These are phyloP conservation scores for Hippopotamus amphibius DNA, from an alignment of 2,113 vertebrate species.

Conservation along the genomic window DNA sequence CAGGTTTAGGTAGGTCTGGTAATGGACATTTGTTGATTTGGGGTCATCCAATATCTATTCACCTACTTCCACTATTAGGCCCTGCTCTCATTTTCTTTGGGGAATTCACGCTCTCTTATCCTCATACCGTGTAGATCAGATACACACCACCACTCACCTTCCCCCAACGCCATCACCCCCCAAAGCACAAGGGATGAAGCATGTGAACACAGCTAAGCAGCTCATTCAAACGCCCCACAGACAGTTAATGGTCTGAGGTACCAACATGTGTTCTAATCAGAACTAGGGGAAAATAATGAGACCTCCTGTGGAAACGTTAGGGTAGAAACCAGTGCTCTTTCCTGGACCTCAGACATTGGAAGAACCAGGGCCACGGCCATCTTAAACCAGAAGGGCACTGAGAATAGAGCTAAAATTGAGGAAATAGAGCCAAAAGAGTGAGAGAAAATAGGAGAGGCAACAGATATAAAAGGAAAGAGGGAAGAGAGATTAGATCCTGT, in stretches of 20 bases:
- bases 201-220: background rate
- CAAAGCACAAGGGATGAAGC: background rate
- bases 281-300: background rate
- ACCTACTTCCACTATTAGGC: background rate
- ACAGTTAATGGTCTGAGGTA: background rate
- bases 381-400: background rate
- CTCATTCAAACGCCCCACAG: background rate
- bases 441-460: background rate
- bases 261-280: background rate
- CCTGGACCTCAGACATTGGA: background rate
- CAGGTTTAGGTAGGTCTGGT: background rate
- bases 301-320: background rate
- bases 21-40: background rate
- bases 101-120: background rate
- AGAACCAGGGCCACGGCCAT: background rate
- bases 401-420: background rate
- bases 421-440: background rate
- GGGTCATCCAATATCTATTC: background rate
- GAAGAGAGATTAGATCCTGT: background rate
- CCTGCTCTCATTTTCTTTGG: background rate
- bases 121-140: background rate
- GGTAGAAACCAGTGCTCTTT: background rate
- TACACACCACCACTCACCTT: fast-evolving
- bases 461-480: background rate
- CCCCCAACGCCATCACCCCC: fast-evolving